Conservation (phyloP, 2,888 invertebrate species). For the Anarsia innoxiella region DNA sequence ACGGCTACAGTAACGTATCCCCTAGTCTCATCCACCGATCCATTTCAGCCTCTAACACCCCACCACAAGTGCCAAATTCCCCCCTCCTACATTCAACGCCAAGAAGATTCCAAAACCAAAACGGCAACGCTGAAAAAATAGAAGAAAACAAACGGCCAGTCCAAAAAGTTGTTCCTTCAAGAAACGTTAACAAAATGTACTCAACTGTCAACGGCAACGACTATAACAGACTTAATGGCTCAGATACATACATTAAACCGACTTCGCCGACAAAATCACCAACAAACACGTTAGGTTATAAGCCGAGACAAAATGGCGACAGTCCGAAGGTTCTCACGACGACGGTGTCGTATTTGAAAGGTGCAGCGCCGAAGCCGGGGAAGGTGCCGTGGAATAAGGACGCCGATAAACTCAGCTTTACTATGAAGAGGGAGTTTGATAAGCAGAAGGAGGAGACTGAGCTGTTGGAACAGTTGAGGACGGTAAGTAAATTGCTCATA, state of each 20-base stretch:
- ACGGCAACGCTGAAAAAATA: conserved; percentile 50
- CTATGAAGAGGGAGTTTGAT: conserved; percentile 93
- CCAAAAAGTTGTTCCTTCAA: conserved; percentile 87
- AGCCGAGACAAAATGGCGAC: conserved; percentile 57
- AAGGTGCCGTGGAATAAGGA: conserved; percentile 85
- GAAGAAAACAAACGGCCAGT: conserved; percentile 80
- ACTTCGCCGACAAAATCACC: conserved; percentile 79
- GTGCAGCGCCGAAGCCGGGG: conserved; percentile 58
- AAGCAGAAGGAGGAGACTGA: conserved; percentile 93
- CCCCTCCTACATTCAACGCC: conserved; percentile 68
- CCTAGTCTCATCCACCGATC: conserved; percentile 57
- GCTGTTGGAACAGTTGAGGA: conserved; percentile 86
- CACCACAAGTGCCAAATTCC: conserved; percentile 59
- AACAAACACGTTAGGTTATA: conserved; percentile 76
- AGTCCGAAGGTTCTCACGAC: conserved; percentile 73
- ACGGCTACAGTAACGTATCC: conserved; percentile 75
- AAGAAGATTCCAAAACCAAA: conserved; percentile 57
- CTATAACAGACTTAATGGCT: conserved; percentile 46
- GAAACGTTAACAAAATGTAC: conserved; percentile 75
- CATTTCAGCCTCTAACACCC: conserved; percentile 47
- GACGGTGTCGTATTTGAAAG: conserved; percentile 76
- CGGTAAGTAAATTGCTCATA: conserved; percentile 78
- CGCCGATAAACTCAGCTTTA: conserved; percentile 88
- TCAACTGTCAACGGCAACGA: conserved; percentile 67
- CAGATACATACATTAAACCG: conserved; percentile 77